Base-by-base conservation (phyloP, 2,797 vertebrate genomes). In the Microchirus variegatus region DNA sequence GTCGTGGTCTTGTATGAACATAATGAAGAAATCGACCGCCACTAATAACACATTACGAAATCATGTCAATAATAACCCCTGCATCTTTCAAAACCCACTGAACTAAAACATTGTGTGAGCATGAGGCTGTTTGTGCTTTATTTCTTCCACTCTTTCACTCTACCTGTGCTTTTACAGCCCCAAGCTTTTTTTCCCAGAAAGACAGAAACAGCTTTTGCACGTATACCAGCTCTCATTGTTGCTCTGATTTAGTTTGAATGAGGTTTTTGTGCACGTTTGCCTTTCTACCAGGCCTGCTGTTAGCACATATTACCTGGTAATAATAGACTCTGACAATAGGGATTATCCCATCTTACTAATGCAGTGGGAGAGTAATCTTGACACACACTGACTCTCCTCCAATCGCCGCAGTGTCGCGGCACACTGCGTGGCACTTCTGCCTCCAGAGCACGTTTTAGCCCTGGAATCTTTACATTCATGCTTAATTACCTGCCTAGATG, bases 401-500 rank as follows among this genome's bases (percentile, higher is more conserved):
- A 10, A 48, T 74, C 76, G 58, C 84, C 22, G 84, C 75, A 77
- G 78, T 69, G 75, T 67, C 42, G 78, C 82, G 78, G 82, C 75
- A 65, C 75, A 68, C 82, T 26, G 54, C 74, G 77, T 80, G 75
- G 60, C 69, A 54, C 73, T 88, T 85, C 70, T 86, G 86, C 62
- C 73, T 91, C 73, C 90, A 78, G 84, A 85, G 83, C 89, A 90
- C 90, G 89, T 88, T 81, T 72, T 45, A 63, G 65, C 68, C 68
- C 80, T 16, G 74, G 60, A 82, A 64, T 87, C 78, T 89, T 88
- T 89, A 85, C 87, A 89, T 89, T 91, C 87, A 87, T 82, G 82
- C 81, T 84, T 90, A 90, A 92, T 90, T 91, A 92, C 86, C 90
- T 88, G 85, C 84, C 79, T 75, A 86, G 85, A 91, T 83, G 81